Conservation (phyloP, 2,113 vertebrate species). For the Cygnus atratus region DNA sequence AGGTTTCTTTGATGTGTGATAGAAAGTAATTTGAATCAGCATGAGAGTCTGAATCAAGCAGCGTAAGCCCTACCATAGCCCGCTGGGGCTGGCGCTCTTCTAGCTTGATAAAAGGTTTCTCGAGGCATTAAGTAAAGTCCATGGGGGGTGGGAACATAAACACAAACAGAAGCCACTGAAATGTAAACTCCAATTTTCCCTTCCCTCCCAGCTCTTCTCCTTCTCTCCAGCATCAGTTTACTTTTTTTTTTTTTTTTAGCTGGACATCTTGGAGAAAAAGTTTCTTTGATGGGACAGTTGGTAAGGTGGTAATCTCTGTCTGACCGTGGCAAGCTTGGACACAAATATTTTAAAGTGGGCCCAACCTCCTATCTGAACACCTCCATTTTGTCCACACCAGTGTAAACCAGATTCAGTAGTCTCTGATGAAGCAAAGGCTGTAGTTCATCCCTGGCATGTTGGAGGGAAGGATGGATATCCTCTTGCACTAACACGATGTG, state of each 20-base stretch:
- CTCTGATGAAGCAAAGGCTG: background rate
- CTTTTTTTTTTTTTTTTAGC: too few species aligned
- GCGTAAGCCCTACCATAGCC: background rate
- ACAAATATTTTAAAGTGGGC: background rate
- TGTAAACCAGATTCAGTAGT: background rate
- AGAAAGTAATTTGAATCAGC: slow-evolving; percentile 56
- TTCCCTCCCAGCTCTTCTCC: background rate
- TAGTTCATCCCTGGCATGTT: background rate
- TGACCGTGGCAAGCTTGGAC: background rate
- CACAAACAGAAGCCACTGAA: slow-evolving; percentile 16
- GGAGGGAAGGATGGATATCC: background rate
- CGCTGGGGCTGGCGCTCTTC: background rate
- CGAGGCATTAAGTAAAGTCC: background rate
- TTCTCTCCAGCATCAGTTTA: background rate
- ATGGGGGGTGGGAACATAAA: background rate
- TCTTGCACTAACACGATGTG: background rate
- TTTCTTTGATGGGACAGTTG: background rate
- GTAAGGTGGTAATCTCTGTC: background rate
- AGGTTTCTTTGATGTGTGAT: slow-evolving; percentile 45
- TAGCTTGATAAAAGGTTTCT: slow-evolving; percentile 36
- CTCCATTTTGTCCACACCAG: rapidly evolving
- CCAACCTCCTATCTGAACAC: background rate
- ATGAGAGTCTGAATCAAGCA: slow-evolving; percentile 39
- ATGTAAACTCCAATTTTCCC: background rate
- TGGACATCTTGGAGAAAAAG: background rate